These are phyloP conservation scores for Eurypyga helias DNA, from an alignment of 2,113 vertebrate genomes.

Conservation along the genomic window DNA sequence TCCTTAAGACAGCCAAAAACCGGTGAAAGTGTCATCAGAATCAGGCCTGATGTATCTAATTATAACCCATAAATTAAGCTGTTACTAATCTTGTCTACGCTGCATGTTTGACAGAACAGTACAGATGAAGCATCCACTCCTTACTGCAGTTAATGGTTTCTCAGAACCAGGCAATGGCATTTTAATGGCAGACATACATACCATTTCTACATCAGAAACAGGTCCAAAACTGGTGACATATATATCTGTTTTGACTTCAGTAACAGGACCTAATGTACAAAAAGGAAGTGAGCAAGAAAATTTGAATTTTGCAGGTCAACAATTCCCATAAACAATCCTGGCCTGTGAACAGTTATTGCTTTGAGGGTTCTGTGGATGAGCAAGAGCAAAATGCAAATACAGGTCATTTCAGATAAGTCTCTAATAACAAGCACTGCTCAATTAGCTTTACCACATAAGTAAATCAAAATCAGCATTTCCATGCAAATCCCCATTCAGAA, in stretches of 20 bases:
- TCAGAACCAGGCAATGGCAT: conserved; percentile 54
- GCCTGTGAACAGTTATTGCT: not conserved
- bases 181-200: conserved; percentile 76
- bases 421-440: not conserved
- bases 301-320: conserved; percentile 67
- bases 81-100: conserved; percentile 60
- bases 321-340: conserved; percentile 28
- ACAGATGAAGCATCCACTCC: conserved; percentile 57
- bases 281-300: conserved; percentile 77
- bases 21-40: conserved; percentile 36
- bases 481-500: conserved; percentile 26
- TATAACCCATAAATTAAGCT: conserved; percentile 68
- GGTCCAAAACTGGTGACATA: conserved; percentile 98
- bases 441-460: conserved; percentile 4
- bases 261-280: conserved; percentile 87
- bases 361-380: conserved; percentile 30
- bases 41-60: conserved; percentile 55
- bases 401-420: conserved; percentile 12
- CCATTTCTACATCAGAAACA: conserved; percentile 98
- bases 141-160: conserved; percentile 38
- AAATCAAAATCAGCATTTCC: conserved; percentile 20
- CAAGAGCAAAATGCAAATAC: conserved; percentile 44
- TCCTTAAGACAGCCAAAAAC: conserved; percentile 36
- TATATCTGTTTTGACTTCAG: conserved; percentile 97
- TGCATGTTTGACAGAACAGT: conserved; percentile 53